Percentiles rank a stretch among this genome's conserved stretches.
Conservation (phyloP, 2,888 invertebrate species). For the Drosophila merina region DNA sequence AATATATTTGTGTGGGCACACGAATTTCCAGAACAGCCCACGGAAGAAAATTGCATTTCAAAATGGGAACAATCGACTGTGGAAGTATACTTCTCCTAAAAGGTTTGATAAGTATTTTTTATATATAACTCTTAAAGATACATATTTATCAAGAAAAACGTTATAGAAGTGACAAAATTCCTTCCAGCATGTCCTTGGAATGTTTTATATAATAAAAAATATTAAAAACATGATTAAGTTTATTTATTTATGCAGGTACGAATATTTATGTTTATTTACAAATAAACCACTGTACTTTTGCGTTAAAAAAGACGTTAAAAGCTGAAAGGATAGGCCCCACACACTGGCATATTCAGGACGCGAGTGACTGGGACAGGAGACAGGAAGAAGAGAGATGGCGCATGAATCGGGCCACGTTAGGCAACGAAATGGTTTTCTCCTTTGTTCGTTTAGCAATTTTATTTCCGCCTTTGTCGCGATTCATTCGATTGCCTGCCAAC, state of each 20-base stretch:
- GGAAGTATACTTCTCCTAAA: conserved; percentile 4
- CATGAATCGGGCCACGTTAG: conserved; percentile 34
- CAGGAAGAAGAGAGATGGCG: background rate
- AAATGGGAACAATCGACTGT: conserved; percentile 56
- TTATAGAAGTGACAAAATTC: too few relatives aligned
- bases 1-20: conserved; percentile 40
- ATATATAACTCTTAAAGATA: background rate
- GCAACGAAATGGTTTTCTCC: conserved; percentile 53
- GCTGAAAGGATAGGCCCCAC: conserved; percentile 53
- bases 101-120: background rate
- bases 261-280: background rate
- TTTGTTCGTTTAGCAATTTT: conserved; percentile 72
- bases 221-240: too few relatives aligned
- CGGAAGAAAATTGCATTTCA: conserved; percentile 52
- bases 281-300: conserved; percentile 48
- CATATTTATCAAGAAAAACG: too few relatives aligned
- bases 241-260: background rate
- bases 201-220: too few relatives aligned
- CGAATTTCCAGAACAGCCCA: conserved; percentile 36
- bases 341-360: conserved; percentile 39
- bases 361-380: conserved; percentile 3
- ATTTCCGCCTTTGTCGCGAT: conserved; percentile 77
- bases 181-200: too few relatives aligned
- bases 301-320: conserved; percentile 58
- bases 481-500: conserved; percentile 73